Conservation (phyloP, 2,888 invertebrate species). For the Thera britannica region DNA sequence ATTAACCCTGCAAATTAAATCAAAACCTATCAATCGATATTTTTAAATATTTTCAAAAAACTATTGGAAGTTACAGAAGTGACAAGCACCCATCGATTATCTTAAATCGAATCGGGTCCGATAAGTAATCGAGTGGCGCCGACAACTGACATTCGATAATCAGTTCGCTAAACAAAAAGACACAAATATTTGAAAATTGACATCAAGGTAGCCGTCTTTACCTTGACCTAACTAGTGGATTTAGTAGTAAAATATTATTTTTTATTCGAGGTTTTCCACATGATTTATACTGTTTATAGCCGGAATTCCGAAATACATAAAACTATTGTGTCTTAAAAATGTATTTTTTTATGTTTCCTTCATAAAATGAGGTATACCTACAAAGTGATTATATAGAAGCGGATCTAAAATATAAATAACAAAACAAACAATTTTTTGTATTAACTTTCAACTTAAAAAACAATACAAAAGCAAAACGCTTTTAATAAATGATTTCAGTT, state of each 20-base stretch:
- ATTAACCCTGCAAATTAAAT: not conserved
- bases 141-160: conserved; percentile 16
- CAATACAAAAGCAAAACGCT: too few species aligned
- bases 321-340: too few species aligned
- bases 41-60: too few species aligned
- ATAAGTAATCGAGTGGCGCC: conserved; percentile 25
- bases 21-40: too few species aligned
- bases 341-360: not conserved
- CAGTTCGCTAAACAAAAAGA: conserved; percentile 39
- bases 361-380: too few species aligned
- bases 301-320: not conserved
- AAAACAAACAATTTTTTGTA: too few species aligned
- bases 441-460: too few species aligned
- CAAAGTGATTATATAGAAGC: not conserved
- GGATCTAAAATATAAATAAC: not conserved
- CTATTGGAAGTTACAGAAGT: not conserved
- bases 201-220: conserved; percentile 48
- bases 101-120: conserved; percentile 39
- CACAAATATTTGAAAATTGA: conserved; percentile 56
- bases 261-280: conserved; percentile 6
- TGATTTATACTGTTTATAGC: not conserved
- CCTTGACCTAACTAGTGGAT: conserved; percentile 52
- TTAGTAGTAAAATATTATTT: conserved; percentile 31
- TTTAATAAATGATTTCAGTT: too few species aligned
- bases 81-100: not conserved